Conservation (phyloP, 2,797 vertebrate species). For the Enteromius viviparus region DNA sequence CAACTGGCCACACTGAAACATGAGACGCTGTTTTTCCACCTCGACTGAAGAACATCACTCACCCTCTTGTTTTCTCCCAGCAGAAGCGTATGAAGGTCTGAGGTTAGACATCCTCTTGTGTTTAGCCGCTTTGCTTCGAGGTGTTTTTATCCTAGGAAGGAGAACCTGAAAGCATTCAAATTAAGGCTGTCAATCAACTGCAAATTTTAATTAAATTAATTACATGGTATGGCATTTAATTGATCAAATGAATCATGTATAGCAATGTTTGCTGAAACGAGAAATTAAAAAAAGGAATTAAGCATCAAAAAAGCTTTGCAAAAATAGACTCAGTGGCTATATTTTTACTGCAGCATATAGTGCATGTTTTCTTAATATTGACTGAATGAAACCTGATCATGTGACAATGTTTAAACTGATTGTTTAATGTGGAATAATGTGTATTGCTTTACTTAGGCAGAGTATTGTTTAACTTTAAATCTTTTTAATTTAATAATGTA, state of each 20-base stretch:
- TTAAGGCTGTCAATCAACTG: constrained; percentile 5
- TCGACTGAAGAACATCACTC: neutral
- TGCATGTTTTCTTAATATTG: too few relatives aligned
- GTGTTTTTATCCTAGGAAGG: neutral
- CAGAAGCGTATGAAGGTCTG: neutral
- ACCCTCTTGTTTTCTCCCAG: neutral
- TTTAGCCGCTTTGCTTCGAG: neutral
- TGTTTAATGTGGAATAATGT: too few relatives aligned
- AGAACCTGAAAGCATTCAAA: neutral
- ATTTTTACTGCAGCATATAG: neutral
- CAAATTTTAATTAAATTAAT: neutral
- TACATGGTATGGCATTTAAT: neutral
- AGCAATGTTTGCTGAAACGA: neutral
- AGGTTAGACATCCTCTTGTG: neutral
- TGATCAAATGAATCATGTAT: neutral
- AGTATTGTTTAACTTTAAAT: too few relatives aligned
- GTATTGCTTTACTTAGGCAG: too few relatives aligned
- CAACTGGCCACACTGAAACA: constrained; percentile 8
- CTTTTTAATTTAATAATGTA: too few relatives aligned
- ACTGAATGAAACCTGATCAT: too few relatives aligned
- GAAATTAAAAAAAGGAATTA: neutral
- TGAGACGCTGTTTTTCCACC: constrained; percentile 1
- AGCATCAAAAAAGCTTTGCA: neutral
- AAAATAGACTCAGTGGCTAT: neutral
- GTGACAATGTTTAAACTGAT: too few relatives aligned